Conservation (phyloP, 2,113 vertebrate species). For the Corythornis vintsioides region DNA sequence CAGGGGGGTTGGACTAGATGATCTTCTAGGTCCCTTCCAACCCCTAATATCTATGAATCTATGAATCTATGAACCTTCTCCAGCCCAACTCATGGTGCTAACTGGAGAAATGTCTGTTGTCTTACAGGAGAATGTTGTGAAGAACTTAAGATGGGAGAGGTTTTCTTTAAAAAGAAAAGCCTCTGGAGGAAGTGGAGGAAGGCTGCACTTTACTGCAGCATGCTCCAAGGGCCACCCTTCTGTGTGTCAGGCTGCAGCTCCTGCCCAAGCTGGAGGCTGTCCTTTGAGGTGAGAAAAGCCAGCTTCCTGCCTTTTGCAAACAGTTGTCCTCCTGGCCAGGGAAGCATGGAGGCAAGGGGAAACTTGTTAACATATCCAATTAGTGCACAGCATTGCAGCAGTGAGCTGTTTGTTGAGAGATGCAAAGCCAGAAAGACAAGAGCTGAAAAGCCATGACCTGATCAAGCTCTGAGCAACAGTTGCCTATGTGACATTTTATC, state of each 20-base stretch:
- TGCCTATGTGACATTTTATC: accelerated
- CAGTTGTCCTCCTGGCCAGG: neutral
- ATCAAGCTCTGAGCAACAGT: neutral
- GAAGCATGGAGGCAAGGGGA: neutral
- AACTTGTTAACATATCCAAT: neutral
- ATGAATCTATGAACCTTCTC: neutral
- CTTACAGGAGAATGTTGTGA: neutral
- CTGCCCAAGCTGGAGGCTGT: neutral
- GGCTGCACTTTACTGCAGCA: neutral
- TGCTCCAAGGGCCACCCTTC: neutral
- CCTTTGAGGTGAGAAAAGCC: neutral
- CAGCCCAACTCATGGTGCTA: neutral
- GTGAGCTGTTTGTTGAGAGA: neutral
- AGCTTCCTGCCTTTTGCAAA: neutral
- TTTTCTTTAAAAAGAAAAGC: too few species aligned
- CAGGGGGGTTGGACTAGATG: too few species aligned
- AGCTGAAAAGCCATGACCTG: neutral
- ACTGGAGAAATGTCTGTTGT: neutral
- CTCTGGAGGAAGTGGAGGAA: too few species aligned
- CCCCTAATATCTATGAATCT: too few species aligned
- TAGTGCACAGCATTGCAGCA: neutral
- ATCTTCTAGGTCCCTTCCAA: too few species aligned
- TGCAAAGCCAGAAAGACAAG: neutral
- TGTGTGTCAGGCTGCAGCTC: neutral
- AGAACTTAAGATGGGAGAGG: neutral